Evolutionary conservation across 37 sponge, comb jelly and placozoan species (phyloP).

Genomic region (Beroe forskalii): DNA sequence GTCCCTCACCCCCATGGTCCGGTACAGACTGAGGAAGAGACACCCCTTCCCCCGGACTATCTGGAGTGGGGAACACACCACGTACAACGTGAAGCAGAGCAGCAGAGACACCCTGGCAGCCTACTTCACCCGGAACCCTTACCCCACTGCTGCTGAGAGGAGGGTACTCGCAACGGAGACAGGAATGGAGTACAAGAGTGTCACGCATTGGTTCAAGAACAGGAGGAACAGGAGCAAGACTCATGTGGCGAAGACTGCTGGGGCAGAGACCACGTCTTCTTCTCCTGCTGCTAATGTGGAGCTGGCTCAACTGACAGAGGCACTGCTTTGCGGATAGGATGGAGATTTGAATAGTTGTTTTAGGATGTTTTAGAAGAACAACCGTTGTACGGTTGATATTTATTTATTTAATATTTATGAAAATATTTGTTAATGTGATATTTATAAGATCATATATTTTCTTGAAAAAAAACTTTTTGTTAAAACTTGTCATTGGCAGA

Average conservation of each 20-base stretch:
- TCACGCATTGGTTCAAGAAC: constrained; percentile 64
- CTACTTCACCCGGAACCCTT: constrained; percentile 40
- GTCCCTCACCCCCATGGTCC: constrained; percentile 28
- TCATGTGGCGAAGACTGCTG: background rate
- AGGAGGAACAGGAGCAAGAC: constrained; percentile 26
- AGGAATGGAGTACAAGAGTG: constrained; percentile 39
- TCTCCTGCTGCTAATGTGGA: background rate
- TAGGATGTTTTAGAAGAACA: background rate
- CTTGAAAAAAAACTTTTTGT: too few species aligned
- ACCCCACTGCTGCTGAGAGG: constrained; percentile 52
- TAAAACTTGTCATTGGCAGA: too few species aligned
- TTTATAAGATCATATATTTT: too few species aligned
- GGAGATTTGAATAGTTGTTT: background rate
- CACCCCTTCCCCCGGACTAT: constrained; percentile 34
- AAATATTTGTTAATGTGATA: too few species aligned
- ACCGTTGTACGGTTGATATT: background rate
- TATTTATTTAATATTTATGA: constrained; percentile 53
- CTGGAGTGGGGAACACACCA: constrained; percentile 41
- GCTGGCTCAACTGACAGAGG: background rate
- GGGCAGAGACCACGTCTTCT: background rate
- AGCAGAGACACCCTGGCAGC: background rate
- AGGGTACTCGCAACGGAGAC: constrained; percentile 23
- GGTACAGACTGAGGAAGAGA: constrained; percentile 55
- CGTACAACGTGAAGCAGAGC: constrained; percentile 50
- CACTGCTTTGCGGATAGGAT: background rate